A percentile compares a stretch with the other conserved stretches of the same genome.
Evolutionary conservation across 2,797 vertebrate species (phyloP).

Genomic region (Melanotaenia trifasciata): DNA sequence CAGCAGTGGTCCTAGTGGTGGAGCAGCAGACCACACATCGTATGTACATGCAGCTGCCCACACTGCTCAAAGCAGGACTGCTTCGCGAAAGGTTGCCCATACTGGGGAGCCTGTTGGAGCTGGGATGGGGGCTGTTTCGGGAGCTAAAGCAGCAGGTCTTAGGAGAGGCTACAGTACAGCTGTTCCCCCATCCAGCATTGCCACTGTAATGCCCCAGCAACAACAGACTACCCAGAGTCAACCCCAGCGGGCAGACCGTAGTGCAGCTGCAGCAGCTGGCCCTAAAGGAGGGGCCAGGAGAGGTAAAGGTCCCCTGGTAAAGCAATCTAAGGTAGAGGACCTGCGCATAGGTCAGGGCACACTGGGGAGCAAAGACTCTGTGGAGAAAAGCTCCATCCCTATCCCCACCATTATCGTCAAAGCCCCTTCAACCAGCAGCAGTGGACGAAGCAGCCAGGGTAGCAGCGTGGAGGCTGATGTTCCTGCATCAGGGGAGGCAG

Average conservation of each 20-base stretch:
- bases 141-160: constrained; percentile 77
- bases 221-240: constrained; percentile 82
- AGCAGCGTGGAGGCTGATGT: constrained; percentile 92
- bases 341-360: constrained; percentile 79
- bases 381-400: constrained; percentile 92
- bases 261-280: constrained; percentile 68
- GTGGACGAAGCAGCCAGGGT: constrained; percentile 94
- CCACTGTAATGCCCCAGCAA: constrained; percentile 83
- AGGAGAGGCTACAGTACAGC: constrained; percentile 85
- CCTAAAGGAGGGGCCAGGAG: constrained; percentile 84
- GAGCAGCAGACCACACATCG: constrained; percentile 70
- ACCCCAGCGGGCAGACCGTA: constrained; percentile 75
- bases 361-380: constrained; percentile 82
- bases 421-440: constrained; percentile 95
- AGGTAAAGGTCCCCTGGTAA: constrained; percentile 90
- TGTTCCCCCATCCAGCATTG: constrained; percentile 79
- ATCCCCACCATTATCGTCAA: constrained; percentile 96
- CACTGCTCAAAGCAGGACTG: constrained; percentile 82
- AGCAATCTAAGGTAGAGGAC: constrained; percentile 93
- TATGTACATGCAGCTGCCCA: constrained; percentile 82
- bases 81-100: constrained; percentile 83
- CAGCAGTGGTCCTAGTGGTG: constrained; percentile 45
- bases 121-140: constrained; percentile 62
- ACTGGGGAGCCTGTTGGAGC: constrained; percentile 76
- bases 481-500: constrained; percentile 72